These are phyloP conservation scores for Siphonodentalium dalli DNA, from an alignment of 2,888 invertebrate genomes.

Conservation along the genomic window DNA sequence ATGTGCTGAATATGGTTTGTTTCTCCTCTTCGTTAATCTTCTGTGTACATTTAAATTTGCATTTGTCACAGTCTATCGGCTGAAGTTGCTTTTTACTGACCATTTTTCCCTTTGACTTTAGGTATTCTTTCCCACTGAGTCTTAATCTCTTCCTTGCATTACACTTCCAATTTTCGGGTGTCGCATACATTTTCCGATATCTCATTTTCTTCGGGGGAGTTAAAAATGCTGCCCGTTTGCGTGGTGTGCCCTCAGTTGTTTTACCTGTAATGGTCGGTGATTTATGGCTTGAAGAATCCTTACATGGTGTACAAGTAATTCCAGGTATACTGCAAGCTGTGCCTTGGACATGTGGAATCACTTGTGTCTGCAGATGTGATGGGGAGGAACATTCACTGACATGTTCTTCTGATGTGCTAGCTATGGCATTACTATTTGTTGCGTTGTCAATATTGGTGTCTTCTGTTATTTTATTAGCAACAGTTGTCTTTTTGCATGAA, in stretches of 20 bases:
- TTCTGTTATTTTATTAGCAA: too few relatives aligned
- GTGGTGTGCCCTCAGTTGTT: slow-evolving; percentile 3
- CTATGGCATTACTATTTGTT: too few relatives aligned
- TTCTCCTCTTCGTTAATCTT: slow-evolving; percentile 6
- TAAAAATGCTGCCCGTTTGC: slow-evolving; percentile 4
- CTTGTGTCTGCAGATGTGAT: too few relatives aligned
- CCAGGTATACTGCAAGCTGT: too few relatives aligned
- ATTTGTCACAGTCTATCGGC: neutral
- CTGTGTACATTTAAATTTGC: slow-evolving; percentile 7
- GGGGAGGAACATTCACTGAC: too few relatives aligned
- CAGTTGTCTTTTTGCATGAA: too few relatives aligned
- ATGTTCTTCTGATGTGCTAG: too few relatives aligned
- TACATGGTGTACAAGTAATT: too few relatives aligned
- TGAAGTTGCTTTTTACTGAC: slow-evolving; percentile 2
- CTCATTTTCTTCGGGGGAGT: slow-evolving; percentile 3
- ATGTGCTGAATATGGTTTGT: slow-evolving; percentile 6
- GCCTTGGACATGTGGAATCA: too few relatives aligned
- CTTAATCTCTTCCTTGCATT: slow-evolving; percentile 10
- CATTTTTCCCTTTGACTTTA: neutral
- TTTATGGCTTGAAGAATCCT: too few relatives aligned
- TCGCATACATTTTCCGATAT: neutral
- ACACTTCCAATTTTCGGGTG: slow-evolving; percentile 5
- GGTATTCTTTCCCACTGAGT: slow-evolving; percentile 9
- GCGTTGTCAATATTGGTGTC: too few relatives aligned
- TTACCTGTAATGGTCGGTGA: too few relatives aligned